Evolutionary conservation across 2,797 vertebrate genomes (phyloP).

Genomic region (Heliangelus exortis): DNA sequence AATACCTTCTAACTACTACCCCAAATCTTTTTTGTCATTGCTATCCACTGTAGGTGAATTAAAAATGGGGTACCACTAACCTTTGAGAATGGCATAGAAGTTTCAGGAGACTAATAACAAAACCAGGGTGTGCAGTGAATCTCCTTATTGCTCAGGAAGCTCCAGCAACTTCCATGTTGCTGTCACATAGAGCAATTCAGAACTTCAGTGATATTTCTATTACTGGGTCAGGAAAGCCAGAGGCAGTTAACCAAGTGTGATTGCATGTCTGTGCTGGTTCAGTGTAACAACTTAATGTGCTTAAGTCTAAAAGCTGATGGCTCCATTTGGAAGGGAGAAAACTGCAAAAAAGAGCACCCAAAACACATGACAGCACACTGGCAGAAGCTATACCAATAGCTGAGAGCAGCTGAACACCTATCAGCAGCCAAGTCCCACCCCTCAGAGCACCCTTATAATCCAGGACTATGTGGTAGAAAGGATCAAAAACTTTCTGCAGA

Average conservation of each 20-base stretch:
- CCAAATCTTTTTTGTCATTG: neutral
- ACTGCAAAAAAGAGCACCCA: neutral
- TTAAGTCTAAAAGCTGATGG: neutral
- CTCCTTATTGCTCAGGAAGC: neutral
- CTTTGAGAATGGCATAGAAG: neutral
- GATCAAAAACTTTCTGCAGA: neutral
- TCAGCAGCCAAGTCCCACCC: neutral
- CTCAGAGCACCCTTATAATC: neutral
- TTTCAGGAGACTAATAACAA: neutral
- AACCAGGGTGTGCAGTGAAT: neutral
- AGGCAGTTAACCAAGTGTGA: neutral
- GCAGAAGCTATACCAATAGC: neutral
- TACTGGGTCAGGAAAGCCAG: neutral
- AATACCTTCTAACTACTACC: neutral
- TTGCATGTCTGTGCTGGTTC: neutral
- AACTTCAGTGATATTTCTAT: neutral
- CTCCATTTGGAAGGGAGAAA: neutral
- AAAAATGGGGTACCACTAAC: neutral
- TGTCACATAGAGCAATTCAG: neutral
- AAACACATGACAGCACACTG: fast-evolving
- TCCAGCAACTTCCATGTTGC: neutral
- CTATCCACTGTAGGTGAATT: neutral
- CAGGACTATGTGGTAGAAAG: neutral
- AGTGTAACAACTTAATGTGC: neutral
- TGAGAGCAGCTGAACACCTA: neutral